These are phyloP conservation scores for Regulus satrapa DNA, from an alignment of 2,113 vertebrate genomes.

Conservation along the genomic window DNA sequence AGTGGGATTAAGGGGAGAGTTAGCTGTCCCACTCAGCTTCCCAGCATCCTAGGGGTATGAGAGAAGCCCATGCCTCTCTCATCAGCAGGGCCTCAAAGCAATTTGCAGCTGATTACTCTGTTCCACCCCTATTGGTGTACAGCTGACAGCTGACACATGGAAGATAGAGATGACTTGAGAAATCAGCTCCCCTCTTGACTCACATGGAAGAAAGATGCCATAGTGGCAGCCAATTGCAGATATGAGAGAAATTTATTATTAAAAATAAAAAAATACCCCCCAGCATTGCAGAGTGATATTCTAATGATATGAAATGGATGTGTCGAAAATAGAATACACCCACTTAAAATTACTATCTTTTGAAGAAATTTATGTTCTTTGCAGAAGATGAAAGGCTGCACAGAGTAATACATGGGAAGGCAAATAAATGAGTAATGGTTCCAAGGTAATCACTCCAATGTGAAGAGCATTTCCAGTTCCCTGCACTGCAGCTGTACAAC, in stretches of 20 bases:
- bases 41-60: neutral
- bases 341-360: constrained; percentile 29
- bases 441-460: neutral
- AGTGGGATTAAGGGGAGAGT: neutral
- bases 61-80: neutral
- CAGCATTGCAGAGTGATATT: constrained; percentile 7
- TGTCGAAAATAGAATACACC: constrained; percentile 55
- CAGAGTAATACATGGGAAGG: neutral
- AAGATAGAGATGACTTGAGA: neutral
- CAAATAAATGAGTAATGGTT: constrained; percentile 24
- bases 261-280: neutral
- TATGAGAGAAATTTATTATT: neutral
- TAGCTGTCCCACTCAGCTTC: neutral
- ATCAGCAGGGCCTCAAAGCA: neutral
- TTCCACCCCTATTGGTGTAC: neutral
- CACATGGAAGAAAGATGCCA: neutral
- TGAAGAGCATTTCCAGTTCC: neutral
- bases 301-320: constrained; percentile 39
- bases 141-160: neutral
- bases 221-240: neutral
- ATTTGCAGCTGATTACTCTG: neutral
- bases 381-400: constrained; percentile 18
- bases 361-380: constrained; percentile 15
- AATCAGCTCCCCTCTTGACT: neutral
- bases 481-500: neutral